A percentile compares a stretch with the other conserved stretches of the same genome.
Evolutionary conservation across 2,113 vertebrate species (phyloP).

Genomic region (Rousettus leschenaultii): DNA sequence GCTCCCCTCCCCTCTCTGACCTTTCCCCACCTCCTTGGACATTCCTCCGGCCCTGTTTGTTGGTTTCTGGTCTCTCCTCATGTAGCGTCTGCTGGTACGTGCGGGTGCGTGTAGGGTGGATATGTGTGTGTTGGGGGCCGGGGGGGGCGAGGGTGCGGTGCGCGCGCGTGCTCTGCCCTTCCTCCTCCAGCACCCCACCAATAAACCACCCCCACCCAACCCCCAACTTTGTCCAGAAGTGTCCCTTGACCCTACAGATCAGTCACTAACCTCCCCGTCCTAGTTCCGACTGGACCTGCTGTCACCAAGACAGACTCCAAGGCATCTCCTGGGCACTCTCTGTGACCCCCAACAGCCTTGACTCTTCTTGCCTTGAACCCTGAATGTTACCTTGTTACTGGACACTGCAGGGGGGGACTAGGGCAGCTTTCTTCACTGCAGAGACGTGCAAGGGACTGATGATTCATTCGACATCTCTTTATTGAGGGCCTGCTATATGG

Average conservation of each 20-base stretch:
- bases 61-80: not conserved
- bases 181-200: not conserved
- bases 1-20: not conserved
- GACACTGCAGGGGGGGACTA: not conserved
- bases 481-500: not conserved
- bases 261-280: not conserved
- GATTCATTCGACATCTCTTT: accelerated
- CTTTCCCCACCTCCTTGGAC: not conserved
- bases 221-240: not conserved
- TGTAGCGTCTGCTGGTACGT: not conserved
- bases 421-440: not conserved
- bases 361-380: not conserved
- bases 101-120: not conserved
- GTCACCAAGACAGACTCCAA: not conserved
- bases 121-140: no score
- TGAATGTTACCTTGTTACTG: not conserved
- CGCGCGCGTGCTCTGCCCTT: not conserved
- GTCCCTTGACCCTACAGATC: not conserved
- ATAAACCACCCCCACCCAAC: no score
- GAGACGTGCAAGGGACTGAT: not conserved
- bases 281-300: not conserved
- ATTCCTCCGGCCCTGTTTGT: not conserved
- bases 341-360: not conserved
- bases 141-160: no score
- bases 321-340: not conserved